Base-by-base conservation (phyloP, 2,888 invertebrate species). In the Tetropium fuscum region DNA sequence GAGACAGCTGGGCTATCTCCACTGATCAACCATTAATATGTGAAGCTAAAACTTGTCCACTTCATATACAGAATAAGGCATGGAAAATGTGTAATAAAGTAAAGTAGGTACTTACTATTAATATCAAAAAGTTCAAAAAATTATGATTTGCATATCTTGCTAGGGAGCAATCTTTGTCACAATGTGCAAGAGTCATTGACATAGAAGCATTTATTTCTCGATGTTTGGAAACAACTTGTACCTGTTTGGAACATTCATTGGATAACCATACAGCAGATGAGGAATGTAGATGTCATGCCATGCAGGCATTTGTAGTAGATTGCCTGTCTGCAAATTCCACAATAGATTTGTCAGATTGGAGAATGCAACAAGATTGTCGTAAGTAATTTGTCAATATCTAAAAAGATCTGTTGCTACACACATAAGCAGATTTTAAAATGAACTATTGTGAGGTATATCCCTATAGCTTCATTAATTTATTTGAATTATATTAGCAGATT, bases 211-310 rank as follows among this genome's bases (percentile, higher is more conserved):
- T 90, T 81, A 84, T 90, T 18, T 87, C 88, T 58, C 87, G 87
- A 54, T 94, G 94, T 76, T 77, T 92, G 58, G 92, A 93, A 79
- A 88, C 88, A 36, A 87, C 90, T 38, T 94, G 94, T 77, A 86
- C 87, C 49, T 94, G 94, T 73, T 81, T 91, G 0, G 85, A 87
- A 64, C 80, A 83, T 44, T 77, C 83, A n/a, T 80, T 83, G 30
- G 69, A 66, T 10, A 78, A 80, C 56, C 66, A 69, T 22, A 75
- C 70, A 1, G 78, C 74, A 6, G 75, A 74, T 51, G 77, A 76
- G 51, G 78, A 84, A 20, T 94, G 94, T 77, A 86, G 89, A 65
- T 94, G 94, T 74, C 82, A 85, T 36, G 84, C 89, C 2, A 81
- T 94, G 53, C 88, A 91, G 71, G 85, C 85, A 64, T 89, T 91